phyloP scores from a whole-genome alignment of 2,113 vertebrate genomes.

The Crotalus tigris region DNA sequence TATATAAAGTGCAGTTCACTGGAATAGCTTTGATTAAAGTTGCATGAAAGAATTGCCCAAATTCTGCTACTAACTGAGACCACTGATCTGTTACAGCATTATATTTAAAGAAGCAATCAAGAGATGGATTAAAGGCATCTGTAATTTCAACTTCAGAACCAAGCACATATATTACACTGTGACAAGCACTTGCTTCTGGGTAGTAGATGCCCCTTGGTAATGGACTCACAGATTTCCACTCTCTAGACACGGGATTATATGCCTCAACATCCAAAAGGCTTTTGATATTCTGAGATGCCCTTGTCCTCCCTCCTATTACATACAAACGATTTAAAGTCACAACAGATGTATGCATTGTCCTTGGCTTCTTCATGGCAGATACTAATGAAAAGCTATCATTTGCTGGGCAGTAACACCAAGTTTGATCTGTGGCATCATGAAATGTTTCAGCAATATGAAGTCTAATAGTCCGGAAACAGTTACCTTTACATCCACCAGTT shows the following conservation, averaged over 20 bases:
- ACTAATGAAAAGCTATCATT: conserved; percentile 77
- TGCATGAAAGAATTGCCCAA: conserved; percentile 95
- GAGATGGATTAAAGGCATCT: conserved; percentile 92
- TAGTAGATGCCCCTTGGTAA: conserved; percentile 91
- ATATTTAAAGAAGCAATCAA: conserved; percentile 94
- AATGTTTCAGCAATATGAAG: conserved; percentile 86
- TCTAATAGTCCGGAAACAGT: conserved; percentile 84
- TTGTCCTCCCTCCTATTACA: conserved; percentile 90
- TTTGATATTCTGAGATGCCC: conserved; percentile 76
- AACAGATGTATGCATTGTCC: conserved; percentile 92
- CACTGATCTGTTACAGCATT: conserved; percentile 88
- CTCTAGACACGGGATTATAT: conserved; percentile 82
- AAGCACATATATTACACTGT: conserved; percentile 86
- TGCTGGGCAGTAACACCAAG: conserved; percentile 92
- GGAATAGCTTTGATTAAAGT: conserved; percentile 93
- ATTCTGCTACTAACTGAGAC: conserved; percentile 92
- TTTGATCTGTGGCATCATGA: conserved; percentile 89
- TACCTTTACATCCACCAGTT: conserved; percentile 89
- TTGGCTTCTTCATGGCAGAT: conserved; percentile 85
- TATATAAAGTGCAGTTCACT: conserved; percentile 84
- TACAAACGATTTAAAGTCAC: conserved; percentile 83
- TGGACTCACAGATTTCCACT: conserved; percentile 83
- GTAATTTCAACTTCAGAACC: conserved; percentile 92
- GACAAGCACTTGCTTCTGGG: conserved; percentile 89
- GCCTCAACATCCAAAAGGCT: conserved; percentile 90